A percentile compares a stretch with the other conserved stretches of the same genome.
These are phyloP conservation scores for Drusus annulatus DNA, from an alignment of 1,140 invertebrate genomes.

Conservation along the genomic window DNA sequence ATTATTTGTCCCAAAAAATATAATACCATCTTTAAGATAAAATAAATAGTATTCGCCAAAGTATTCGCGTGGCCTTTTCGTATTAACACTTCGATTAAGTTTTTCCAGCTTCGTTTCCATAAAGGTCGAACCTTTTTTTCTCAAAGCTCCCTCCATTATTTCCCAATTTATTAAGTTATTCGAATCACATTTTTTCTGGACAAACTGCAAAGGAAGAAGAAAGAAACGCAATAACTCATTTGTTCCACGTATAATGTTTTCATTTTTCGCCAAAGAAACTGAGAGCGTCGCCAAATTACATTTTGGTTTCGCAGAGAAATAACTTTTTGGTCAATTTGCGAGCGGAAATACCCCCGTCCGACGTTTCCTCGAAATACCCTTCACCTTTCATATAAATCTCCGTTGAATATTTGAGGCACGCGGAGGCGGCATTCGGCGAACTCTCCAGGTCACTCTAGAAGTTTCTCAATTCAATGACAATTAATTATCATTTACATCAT, in stretches of 20 bases:
- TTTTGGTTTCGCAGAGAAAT: background rate
- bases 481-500: conserved; percentile 20
- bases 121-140: background rate
- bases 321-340: background rate
- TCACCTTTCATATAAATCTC: no score
- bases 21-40: no score
- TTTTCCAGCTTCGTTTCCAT: background rate
- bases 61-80: no score
- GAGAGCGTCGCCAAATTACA: background rate
- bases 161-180: conserved; percentile 3
- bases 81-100: no score
- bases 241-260: background rate
- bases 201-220: conserved; percentile 7
- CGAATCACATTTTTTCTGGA: background rate
- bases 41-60: no score
- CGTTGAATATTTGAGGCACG: background rate
- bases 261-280: conserved; percentile 1
- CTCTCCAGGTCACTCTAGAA: conserved; percentile 4
- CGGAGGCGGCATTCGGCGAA: background rate
- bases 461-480: conserved; percentile 21
- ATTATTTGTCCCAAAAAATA: no score
- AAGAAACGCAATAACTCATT: conserved; percentile 5
- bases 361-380: no score
- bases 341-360: no score
- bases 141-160: background rate